Percentiles rank a stretch among this genome's conserved stretches.
phyloP scores from a whole-genome alignment of 2,888 invertebrate genomes.

The Metopia argyrocephala region DNA sequence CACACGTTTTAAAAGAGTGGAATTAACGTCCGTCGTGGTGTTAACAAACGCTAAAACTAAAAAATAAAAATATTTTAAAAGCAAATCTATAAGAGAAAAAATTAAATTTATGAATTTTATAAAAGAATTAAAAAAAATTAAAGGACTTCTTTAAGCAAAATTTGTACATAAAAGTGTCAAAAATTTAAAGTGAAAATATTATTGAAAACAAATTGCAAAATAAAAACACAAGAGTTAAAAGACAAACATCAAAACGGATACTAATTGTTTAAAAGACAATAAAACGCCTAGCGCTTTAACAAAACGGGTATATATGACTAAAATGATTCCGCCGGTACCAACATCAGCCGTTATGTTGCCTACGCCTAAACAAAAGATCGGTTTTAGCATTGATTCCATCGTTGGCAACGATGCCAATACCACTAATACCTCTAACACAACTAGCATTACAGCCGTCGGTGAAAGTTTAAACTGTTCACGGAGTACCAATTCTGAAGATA shows the following conservation, averaged over 20 bases:
- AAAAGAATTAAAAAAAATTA: slow-evolving; percentile 1
- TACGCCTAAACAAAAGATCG: slow-evolving; percentile 93
- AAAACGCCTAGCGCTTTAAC: slow-evolving; percentile 47
- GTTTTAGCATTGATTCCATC: slow-evolving; percentile 96
- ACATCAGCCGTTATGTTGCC: slow-evolving; percentile 94
- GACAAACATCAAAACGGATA: slow-evolving; percentile 31
- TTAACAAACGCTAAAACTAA: slow-evolving; percentile 38
- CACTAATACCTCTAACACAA: slow-evolving; percentile 60
- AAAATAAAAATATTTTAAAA: slow-evolving; percentile 56
- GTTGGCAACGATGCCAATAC: slow-evolving; percentile 83
- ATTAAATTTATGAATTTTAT: neutral
- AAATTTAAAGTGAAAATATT: slow-evolving; percentile 6
- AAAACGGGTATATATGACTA: slow-evolving; percentile 78
- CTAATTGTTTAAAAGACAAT: slow-evolving; percentile 21
- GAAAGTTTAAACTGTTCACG: slow-evolving; percentile 61
- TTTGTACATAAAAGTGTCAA: slow-evolving; percentile 2
- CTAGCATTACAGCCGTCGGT: slow-evolving; percentile 55
- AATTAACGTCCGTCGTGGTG: slow-evolving; percentile 31
- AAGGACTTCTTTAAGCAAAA: neutral
- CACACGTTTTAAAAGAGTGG: slow-evolving; percentile 64
- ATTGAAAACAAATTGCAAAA: slow-evolving; percentile 7
- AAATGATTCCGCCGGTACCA: slow-evolving; percentile 97
- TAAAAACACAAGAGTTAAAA: neutral
- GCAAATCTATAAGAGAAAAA: neutral
- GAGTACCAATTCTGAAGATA: slow-evolving; percentile 58